A percentile compares a stretch with the other conserved stretches of the same genome.
Conservation (phyloP, 2,113 vertebrate genomes). For the Cinclus mexicanus region DNA sequence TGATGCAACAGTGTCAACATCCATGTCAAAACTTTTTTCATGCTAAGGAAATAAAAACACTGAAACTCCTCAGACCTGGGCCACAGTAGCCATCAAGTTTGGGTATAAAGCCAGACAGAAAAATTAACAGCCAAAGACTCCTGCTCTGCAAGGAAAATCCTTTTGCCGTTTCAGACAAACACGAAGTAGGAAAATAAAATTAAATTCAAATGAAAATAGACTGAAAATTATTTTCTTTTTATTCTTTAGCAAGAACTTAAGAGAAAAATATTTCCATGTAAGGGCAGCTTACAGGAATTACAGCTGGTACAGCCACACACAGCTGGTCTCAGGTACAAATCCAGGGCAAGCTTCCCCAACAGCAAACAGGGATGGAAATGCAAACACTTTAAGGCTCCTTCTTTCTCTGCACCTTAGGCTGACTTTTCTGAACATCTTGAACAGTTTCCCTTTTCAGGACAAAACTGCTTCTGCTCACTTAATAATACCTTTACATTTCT, state of each 20-base stretch:
- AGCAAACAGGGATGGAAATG: neutral
- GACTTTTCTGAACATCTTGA: neutral
- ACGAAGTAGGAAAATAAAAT: neutral
- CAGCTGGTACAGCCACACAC: neutral
- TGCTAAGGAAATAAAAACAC: neutral
- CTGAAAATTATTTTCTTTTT: neutral
- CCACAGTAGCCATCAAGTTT: fast-evolving
- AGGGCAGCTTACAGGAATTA: neutral
- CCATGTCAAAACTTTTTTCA: neutral
- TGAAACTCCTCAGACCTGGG: neutral
- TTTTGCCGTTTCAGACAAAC: neutral
- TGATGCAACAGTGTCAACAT: neutral
- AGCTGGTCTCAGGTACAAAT: neutral
- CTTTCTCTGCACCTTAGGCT: neutral
- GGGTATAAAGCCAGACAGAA: neutral
- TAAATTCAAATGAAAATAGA: neutral
- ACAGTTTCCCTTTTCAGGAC: neutral
- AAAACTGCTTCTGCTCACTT: neutral
- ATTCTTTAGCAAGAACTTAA: neutral
- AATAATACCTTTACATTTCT: neutral
- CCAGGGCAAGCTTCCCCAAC: neutral
- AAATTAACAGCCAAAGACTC: neutral
- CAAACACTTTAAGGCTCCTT: neutral
- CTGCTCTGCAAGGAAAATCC: neutral
- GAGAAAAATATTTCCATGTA: neutral